These are phyloP conservation scores for Dendroctonus ponderosae DNA, from an alignment of 1,140 invertebrate genomes.

Conservation along the genomic window DNA sequence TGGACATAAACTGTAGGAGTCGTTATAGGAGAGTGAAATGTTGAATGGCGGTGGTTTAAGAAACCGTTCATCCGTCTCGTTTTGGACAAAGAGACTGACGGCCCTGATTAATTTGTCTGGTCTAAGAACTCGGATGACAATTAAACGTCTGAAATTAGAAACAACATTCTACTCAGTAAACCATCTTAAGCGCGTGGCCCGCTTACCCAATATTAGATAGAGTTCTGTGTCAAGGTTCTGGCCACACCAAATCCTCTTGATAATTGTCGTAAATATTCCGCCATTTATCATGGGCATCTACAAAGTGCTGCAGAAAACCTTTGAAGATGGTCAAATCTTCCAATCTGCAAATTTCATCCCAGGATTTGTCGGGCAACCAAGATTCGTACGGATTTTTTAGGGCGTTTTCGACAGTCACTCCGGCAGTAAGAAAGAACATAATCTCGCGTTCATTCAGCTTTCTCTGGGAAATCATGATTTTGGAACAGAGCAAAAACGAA, in stretches of 20 bases:
- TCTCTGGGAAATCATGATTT: constrained; percentile 66
- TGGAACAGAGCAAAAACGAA: constrained; percentile 75
- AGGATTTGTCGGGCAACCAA: constrained; percentile 82
- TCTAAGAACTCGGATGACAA: constrained; percentile 76
- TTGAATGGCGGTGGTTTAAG: constrained; percentile 86
- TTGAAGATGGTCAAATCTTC: constrained; percentile 63
- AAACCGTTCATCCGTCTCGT: constrained; percentile 75
- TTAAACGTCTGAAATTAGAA: constrained; percentile 72
- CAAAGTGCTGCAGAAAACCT: constrained; percentile 58
- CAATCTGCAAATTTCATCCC: constrained; percentile 81
- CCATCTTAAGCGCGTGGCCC: constrained; percentile 37
- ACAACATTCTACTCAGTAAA: constrained; percentile 59
- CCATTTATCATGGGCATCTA: constrained; percentile 61
- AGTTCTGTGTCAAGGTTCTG: constrained; percentile 65
- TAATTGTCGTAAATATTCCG: constrained; percentile 69
- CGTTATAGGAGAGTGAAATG: constrained; percentile 77
- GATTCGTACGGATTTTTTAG: constrained; percentile 66
- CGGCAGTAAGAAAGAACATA: constrained; percentile 80
- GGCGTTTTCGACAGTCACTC: constrained; percentile 70
- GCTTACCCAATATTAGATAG: constrained; percentile 51
- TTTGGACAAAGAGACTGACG: constrained; percentile 64
- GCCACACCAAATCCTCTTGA: constrained; percentile 60
- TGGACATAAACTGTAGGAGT: constrained; percentile 80
- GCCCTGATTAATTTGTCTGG: constrained; percentile 76
- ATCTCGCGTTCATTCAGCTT: constrained; percentile 73